Base-by-base conservation (phyloP, 2,113 vertebrate species). In the Pachyramphus minor region DNA sequence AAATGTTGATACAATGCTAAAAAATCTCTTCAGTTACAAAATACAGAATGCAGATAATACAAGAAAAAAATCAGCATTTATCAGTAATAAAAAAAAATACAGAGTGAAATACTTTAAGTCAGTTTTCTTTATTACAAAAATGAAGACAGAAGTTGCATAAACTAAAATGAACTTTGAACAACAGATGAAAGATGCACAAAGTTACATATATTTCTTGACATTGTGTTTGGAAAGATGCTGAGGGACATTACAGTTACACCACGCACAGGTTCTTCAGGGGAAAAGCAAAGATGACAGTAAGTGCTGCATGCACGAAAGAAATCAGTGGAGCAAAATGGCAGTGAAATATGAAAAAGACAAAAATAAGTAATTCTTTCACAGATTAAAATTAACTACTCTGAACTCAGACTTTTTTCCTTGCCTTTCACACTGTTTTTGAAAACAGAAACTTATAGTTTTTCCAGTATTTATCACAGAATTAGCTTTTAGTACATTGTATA, bases 41-140 rank as follows among this genome's bases (percentile, higher is more conserved):
- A 84, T 42, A 50, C 1, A 20, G 68, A 63, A 87, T 44, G 35
- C 27, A 95, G 80, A 45, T 45, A 93, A 53, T 75, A 90, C 35
- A 87, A 78, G 41, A 69, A 94, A 92, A 75, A 95, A 87, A 91
- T 31, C 31, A 76, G 4, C 4, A 19, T 75, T 97, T 83, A 86
- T 63, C 73, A 92, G 83, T 96, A 98, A 97, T 96, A 97, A 98
- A 97, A 96, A 96, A 98, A 98, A 97, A 97, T 93, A 97, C 95
- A 87, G 92, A 79, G 94, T 94, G 81, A 94, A 87, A 94, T 90
- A 37, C 20, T 97, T 97, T 97, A 96, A 91, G 63, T 95, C 93
- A 97, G 82, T 97, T 97, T 97, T 97, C 95, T 98, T 98, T 98
- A 98, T 98, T 98, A 98, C 85, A 94, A 97, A 91, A 95, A 97